These are phyloP conservation scores for Theodoxus fluviatilis DNA, from an alignment of 2,888 invertebrate species.

Conservation along the genomic window DNA sequence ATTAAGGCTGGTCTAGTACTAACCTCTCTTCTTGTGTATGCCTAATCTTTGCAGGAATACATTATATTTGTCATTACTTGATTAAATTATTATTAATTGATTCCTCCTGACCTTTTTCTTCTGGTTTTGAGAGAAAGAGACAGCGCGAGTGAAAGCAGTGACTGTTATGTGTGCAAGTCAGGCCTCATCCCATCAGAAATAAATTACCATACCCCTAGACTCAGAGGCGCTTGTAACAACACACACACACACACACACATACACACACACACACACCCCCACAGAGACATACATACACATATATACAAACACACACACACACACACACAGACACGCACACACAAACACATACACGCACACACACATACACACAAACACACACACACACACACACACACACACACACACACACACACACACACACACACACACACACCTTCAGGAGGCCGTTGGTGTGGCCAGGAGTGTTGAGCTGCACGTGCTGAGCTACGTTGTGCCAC, in stretches of 20 bases:
- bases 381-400: slow-evolving; percentile 5
- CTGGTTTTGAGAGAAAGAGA: no score
- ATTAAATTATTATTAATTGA: no score
- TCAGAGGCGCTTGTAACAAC: neutral
- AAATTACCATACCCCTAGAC: no score
- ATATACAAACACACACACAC: neutral
- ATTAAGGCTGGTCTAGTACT: no score
- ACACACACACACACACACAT: slow-evolving; percentile 7
- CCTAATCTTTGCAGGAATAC: no score
- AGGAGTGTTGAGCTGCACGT: slow-evolving; percentile 38
- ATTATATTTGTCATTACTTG: no score
- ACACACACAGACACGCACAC: slow-evolving; percentile 12
- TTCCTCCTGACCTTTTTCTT: no score
- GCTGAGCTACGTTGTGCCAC: slow-evolving; percentile 43
- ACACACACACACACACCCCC: neutral
- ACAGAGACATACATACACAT: neutral
- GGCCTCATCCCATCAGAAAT: no score
- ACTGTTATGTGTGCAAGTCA: no score
- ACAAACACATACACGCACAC: neutral
- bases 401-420: neutral
- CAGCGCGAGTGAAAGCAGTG: no score
- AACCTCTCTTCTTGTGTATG: no score
- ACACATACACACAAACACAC: neutral
- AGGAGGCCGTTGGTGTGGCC: slow-evolving; percentile 39
- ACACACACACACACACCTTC: slow-evolving; percentile 29